Base-by-base conservation (phyloP, 1,140 invertebrate genomes). In the Drosophila bocqueti region DNA sequence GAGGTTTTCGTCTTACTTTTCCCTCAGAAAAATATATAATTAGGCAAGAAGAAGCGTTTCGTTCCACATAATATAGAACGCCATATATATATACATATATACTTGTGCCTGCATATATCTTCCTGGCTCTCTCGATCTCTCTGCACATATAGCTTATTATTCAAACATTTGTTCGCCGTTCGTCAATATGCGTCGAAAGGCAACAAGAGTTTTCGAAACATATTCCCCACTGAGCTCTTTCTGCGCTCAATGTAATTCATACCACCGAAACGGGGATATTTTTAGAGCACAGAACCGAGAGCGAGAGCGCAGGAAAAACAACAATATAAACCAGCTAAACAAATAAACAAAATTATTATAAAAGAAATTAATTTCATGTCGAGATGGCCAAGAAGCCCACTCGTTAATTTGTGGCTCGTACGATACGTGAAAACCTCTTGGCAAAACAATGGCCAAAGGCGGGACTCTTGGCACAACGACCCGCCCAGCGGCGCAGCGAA, bases 301-400 rank as follows among this genome's bases (percentile, higher is more conserved):
- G 59, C 68, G 42, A 76, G 76, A 55, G 57, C 57, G 57, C 61
- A 47, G 64, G 50, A 69, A 42, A 60, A 67, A 69, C 46, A 79
- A 66, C 57, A 71, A 78, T 43, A 78, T 43, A 64, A 63, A 38
- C 18, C 49, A 36, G 46, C 59, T 34, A 79, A 80, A 79, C 60
- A 81, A 84, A 90, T 90, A 89, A 79, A 89, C 85, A 84, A 90
- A 84, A 90, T 90, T 59, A 84, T 89, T 84, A 81, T 81, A 81
- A 79, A 87, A 77, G 72, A 80, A 87, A 89, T 89, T 81, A 84
- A 89, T 83, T 69, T 89, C 38, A 80, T 81, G 66, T 81, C 34
- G 76, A 82, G 77, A 79, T 67, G 62, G 69, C 31, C 43, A 50
- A 47, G 65, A 49, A 66, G 50, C 52, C 64, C 75, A 62, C 64